Evolutionary conservation across 2,797 vertebrate genomes (phyloP).

Genomic region (Anguilla anguilla): DNA sequence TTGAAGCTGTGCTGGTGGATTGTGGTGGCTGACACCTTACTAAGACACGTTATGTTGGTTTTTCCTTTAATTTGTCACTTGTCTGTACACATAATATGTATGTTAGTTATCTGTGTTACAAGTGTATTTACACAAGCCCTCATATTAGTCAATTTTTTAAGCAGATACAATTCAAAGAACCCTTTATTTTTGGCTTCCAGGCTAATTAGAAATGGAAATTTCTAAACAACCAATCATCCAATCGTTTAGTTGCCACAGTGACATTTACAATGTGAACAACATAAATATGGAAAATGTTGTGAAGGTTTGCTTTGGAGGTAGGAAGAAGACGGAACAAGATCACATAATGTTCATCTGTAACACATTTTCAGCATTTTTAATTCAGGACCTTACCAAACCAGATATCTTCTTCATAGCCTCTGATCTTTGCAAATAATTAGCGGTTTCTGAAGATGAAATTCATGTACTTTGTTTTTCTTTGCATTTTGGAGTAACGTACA

Average conservation of each 20-base stretch:
- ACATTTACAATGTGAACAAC: background rate
- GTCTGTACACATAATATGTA: too few relatives aligned
- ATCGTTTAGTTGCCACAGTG: background rate
- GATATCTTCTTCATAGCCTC: background rate
- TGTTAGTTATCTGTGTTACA: too few relatives aligned
- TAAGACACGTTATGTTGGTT: too few relatives aligned
- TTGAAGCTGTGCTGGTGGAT: too few relatives aligned
- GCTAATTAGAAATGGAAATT: too few relatives aligned
- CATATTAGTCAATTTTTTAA: too few relatives aligned
- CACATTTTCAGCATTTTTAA: background rate
- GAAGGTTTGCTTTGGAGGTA: background rate
- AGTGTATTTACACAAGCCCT: too few relatives aligned
- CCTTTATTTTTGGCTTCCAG: too few relatives aligned
- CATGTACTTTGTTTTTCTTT: background rate
- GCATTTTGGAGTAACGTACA: background rate
- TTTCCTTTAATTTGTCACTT: too few relatives aligned
- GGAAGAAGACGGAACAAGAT: background rate
- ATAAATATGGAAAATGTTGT: background rate
- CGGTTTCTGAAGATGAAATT: background rate
- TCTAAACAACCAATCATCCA: too few relatives aligned
- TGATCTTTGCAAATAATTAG: constrained; percentile 11
- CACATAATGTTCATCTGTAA: background rate
- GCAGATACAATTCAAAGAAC: too few relatives aligned
- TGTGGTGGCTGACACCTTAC: too few relatives aligned
- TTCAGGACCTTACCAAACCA: background rate